Conservation (phyloP, 2,797 vertebrate genomes). For the Arctocebus calabarensis region DNA sequence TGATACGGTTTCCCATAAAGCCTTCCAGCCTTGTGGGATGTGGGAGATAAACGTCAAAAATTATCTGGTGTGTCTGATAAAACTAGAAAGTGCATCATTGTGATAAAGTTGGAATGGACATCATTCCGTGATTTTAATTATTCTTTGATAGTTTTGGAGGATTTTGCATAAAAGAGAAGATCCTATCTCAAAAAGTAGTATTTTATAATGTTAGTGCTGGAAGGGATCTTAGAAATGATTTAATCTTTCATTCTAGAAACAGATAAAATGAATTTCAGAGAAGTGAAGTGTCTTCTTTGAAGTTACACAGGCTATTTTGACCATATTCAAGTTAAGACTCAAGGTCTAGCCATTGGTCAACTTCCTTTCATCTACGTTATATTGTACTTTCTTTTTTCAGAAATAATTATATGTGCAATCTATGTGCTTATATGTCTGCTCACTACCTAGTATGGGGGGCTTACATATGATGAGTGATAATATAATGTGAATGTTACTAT, state of each 20-base stretch:
- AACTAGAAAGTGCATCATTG: background rate
- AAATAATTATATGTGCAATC: background rate
- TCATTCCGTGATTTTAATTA: conserved; percentile 31
- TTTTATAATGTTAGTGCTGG: background rate
- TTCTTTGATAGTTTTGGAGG: background rate
- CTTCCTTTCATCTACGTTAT: background rate
- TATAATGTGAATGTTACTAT: background rate
- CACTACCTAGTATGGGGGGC: background rate
- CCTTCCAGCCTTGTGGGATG: background rate
- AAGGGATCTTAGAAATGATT: conserved; percentile 13
- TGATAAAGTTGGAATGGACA: background rate
- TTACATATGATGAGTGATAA: background rate
- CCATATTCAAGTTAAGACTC: background rate
- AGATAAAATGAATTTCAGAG: background rate
- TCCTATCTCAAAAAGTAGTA: background rate
- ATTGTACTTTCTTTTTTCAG: background rate
- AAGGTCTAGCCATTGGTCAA: background rate
- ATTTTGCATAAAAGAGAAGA: background rate
- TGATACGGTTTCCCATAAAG: background rate
- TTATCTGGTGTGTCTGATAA: conserved; percentile 26
- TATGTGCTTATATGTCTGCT: background rate
- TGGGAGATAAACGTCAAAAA: background rate
- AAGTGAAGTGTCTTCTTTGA: conserved; percentile 13
- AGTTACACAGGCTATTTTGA: background rate
- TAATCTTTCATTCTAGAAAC: background rate